Evolutionary conservation across 2,797 vertebrate genomes (phyloP).

Genomic region (Rhinichthys osculus): DNA sequence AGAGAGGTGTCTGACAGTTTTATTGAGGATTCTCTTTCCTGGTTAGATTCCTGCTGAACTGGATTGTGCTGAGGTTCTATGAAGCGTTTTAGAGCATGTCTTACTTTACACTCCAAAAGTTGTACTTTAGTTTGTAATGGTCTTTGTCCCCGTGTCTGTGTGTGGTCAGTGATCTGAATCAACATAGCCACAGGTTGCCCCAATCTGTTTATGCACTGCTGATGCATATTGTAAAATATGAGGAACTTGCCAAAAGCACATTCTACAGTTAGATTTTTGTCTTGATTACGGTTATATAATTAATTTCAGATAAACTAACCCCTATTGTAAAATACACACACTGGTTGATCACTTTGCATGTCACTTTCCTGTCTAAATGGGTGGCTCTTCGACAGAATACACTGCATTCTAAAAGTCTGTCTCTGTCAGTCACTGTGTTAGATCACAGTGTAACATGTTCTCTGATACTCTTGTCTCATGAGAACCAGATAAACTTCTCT

Average conservation of each 20-base stretch:
- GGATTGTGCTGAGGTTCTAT: background rate
- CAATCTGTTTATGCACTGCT: background rate
- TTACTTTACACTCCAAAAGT: background rate
- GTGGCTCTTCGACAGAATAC: background rate
- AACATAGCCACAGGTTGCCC: background rate
- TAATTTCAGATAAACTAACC: background rate
- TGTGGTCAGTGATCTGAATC: conserved; percentile 5
- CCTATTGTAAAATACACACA: background rate
- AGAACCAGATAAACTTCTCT: conserved; percentile 32
- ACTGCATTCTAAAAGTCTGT: background rate
- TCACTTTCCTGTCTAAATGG: background rate
- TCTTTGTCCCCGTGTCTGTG: background rate
- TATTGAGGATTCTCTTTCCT: background rate
- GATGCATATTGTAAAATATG: background rate
- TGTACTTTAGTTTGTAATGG: background rate
- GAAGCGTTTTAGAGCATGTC: background rate
- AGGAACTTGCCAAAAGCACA: background rate
- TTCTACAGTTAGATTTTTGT: background rate
- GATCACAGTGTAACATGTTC: conserved; percentile 20
- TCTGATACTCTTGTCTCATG: conserved; percentile 13
- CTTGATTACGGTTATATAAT: background rate
- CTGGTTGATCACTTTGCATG: too few species aligned
- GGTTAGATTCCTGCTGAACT: background rate
- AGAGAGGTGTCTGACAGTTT: conserved; percentile 2
- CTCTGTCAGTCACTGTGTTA: background rate